Percentiles rank a stretch among this genome's conserved stretches.
Evolutionary conservation across 2,113 vertebrate genomes (phyloP).

Genomic region (Chionomys nivalis): DNA sequence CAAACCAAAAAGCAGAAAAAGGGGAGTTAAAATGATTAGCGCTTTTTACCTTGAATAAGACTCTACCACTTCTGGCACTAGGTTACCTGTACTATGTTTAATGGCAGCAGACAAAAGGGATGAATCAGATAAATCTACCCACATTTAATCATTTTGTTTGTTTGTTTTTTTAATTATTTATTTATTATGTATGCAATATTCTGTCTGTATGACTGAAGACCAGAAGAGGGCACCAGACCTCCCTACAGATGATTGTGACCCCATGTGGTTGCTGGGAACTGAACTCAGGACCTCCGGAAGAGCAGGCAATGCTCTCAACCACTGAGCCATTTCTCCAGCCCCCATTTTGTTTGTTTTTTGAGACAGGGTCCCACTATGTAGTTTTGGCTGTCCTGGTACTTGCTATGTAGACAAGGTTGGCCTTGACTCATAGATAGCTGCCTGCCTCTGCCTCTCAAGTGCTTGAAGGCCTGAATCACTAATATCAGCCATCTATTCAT

Average conservation of each 20-base stretch:
- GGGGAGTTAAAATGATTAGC: constrained; percentile 38
- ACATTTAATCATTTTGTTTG: background rate
- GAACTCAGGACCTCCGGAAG: no score
- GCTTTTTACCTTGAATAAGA: constrained; percentile 12
- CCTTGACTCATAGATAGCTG: background rate
- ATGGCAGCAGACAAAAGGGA: constrained; percentile 36
- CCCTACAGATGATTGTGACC: no score
- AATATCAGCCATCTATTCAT: background rate
- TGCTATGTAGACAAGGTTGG: background rate
- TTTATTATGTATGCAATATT: no score
- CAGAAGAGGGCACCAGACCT: no score
- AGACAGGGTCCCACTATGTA: background rate
- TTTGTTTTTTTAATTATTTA: no score
- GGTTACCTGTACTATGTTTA: background rate
- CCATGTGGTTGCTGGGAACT: no score
- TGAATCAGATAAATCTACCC: constrained; percentile 12
- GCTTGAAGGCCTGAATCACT: background rate
- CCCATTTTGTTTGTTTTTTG: background rate
- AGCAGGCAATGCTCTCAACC: no score
- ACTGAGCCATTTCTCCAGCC: no score
- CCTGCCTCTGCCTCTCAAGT: background rate
- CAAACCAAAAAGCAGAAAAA: constrained; percentile 26
- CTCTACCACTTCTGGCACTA: background rate
- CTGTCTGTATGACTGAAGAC: no score
- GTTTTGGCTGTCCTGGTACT: background rate